These are phyloP conservation scores for Orthosia cruda DNA, from an alignment of 2,888 invertebrate genomes.

Conservation along the genomic window DNA sequence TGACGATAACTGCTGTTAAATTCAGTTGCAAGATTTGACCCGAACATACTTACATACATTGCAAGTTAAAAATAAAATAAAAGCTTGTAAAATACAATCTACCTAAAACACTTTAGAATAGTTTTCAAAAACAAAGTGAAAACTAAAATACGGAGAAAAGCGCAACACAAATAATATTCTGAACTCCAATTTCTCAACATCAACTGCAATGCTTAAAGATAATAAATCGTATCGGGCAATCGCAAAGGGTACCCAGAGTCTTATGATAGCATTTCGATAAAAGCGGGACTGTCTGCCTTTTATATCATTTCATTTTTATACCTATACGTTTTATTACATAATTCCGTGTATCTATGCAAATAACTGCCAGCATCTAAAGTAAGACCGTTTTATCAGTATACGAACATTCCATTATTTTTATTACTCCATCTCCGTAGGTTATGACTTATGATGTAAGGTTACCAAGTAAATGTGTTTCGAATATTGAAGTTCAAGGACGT, in stretches of 20 bases:
- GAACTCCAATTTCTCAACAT: background rate
- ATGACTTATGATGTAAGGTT: conserved; percentile 8
- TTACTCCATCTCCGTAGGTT: conserved; percentile 13
- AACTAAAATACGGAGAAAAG: background rate
- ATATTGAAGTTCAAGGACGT: conserved; percentile 7
- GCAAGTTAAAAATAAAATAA: no score
- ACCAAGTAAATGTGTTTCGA: conserved; percentile 6
- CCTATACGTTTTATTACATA: background rate
- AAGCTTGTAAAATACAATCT: no score
- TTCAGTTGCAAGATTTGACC: no score
- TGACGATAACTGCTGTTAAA: no score
- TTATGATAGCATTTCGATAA: background rate
- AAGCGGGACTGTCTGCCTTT: background rate
- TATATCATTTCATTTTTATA: background rate
- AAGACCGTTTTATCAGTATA: conserved; percentile 20
- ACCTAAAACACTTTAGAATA: background rate
- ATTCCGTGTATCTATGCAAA: conserved; percentile 4
- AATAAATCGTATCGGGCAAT: background rate
- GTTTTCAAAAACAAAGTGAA: background rate
- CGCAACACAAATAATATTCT: background rate
- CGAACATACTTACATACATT: no score
- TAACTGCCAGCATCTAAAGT: background rate
- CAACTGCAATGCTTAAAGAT: background rate
- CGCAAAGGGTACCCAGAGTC: background rate
- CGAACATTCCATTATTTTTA: conserved; percentile 41